phyloP scores from a whole-genome alignment of 2,888 invertebrate species.

The Agonopterix alstromeriana region DNA sequence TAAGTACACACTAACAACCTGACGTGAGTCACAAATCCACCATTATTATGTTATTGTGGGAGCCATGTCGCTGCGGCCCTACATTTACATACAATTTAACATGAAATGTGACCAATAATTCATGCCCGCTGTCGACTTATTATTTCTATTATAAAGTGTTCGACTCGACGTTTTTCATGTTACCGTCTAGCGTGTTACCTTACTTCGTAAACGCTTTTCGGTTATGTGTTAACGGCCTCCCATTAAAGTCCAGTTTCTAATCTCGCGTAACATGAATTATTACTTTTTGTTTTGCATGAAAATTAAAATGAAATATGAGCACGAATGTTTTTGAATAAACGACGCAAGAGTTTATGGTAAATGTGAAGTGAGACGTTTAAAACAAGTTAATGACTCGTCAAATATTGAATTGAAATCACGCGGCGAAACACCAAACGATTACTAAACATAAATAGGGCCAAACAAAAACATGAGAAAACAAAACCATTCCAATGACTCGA shows the following conservation, averaged over 20 bases:
- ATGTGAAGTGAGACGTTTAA: conserved; percentile 21
- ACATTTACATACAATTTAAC: conserved; percentile 76
- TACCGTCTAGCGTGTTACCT: conserved; percentile 51
- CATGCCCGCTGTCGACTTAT: conserved; percentile 65
- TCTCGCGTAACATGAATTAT: conserved; percentile 36
- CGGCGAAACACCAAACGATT: conserved; percentile 15
- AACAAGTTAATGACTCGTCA: conserved; percentile 38
- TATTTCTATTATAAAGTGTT: conserved; percentile 73
- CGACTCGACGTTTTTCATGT: conserved; percentile 60
- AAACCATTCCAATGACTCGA: conserved; percentile 34
- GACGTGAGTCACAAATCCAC: conserved; percentile 75
- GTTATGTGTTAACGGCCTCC: conserved; percentile 45
- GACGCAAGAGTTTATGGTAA: background rate
- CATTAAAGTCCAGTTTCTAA: conserved; percentile 41
- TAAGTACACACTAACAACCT: conserved; percentile 75
- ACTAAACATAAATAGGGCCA: conserved; percentile 9
- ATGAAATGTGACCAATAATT: conserved; percentile 74
- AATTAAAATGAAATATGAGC: conserved; percentile 24
- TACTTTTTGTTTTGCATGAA: conserved; percentile 39
- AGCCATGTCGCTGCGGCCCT: conserved; percentile 65
- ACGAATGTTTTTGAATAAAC: conserved; percentile 16
- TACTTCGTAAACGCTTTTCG: conserved; percentile 32
- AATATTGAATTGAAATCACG: conserved; percentile 29
- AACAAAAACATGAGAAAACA: conserved; percentile 36
- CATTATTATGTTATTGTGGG: conserved; percentile 76